Conservation (phyloP, 2,888 invertebrate genomes). For the Eugnorisma glareosa region DNA sequence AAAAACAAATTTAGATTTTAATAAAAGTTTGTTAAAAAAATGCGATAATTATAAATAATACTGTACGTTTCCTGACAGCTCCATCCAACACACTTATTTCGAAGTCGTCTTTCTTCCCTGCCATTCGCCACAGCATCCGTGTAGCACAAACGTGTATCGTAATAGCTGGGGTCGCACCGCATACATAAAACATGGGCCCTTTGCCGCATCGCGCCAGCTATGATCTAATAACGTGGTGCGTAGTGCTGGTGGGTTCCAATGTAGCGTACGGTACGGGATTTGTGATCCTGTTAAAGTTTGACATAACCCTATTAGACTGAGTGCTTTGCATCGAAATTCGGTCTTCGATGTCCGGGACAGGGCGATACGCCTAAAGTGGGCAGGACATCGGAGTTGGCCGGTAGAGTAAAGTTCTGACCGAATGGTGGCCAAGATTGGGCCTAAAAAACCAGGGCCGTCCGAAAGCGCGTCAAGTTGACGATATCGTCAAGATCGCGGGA, state of each 20-base stretch:
- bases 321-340: too few relatives aligned
- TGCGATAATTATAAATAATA: background rate
- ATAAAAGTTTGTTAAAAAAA: background rate
- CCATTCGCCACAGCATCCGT: constrained; percentile 56
- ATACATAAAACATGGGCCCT: constrained; percentile 87
- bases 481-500: too few relatives aligned
- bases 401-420: too few relatives aligned
- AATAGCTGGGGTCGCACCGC: constrained; percentile 70
- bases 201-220: constrained; percentile 82
- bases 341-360: too few relatives aligned
- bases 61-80: background rate
- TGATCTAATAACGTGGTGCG: constrained; percentile 87
- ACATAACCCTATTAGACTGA: too few relatives aligned
- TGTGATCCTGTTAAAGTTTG: background rate
- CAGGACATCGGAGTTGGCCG: too few relatives aligned
- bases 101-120: constrained; percentile 11
- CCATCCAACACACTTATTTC: background rate
- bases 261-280: constrained; percentile 59
- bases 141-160: constrained; percentile 60
- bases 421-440: too few relatives aligned
- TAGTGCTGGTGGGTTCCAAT: constrained; percentile 72
- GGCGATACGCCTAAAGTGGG: too few relatives aligned
- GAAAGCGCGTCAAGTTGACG: too few relatives aligned
- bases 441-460: too few relatives aligned
- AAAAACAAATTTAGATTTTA: too few relatives aligned